phyloP scores from a whole-genome alignment of 2,113 vertebrate species.

The Natator depressus region DNA sequence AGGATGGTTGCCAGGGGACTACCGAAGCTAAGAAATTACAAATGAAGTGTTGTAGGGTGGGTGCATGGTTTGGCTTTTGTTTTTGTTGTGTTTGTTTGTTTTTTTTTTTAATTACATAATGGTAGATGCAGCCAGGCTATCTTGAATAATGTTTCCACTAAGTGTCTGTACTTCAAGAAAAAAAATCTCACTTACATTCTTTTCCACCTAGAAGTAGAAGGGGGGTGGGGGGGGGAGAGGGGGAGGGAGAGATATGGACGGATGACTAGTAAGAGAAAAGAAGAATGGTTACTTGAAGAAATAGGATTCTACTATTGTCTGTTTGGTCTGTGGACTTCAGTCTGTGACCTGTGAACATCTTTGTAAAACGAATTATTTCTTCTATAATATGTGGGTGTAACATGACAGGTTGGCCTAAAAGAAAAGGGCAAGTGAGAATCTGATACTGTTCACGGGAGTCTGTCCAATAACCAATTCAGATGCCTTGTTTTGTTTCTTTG shows the following conservation, averaged over 20 bases:
- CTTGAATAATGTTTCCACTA: background rate
- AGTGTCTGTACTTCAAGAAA: background rate
- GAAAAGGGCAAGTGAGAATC: background rate
- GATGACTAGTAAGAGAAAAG: background rate
- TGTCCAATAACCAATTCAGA: background rate
- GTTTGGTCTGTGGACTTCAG: background rate
- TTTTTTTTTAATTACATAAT: background rate
- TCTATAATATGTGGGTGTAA: background rate
- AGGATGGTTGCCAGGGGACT: background rate
- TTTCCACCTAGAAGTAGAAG: no score
- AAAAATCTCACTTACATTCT: no score
- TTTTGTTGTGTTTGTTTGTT: no score
- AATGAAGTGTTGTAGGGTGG: background rate
- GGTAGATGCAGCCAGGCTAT: background rate
- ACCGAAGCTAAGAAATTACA: background rate
- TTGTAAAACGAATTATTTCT: background rate
- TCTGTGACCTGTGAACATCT: background rate
- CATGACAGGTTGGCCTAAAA: background rate
- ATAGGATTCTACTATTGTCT: background rate
- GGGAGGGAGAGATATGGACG: no score
- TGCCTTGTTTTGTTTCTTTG: background rate
- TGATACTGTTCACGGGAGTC: background rate
- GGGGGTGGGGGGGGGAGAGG: no score
- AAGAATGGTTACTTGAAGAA: background rate
- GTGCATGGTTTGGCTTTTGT: no score